Conservation (phyloP, 2,113 vertebrate species). For the Dryoscopus gambensis region DNA sequence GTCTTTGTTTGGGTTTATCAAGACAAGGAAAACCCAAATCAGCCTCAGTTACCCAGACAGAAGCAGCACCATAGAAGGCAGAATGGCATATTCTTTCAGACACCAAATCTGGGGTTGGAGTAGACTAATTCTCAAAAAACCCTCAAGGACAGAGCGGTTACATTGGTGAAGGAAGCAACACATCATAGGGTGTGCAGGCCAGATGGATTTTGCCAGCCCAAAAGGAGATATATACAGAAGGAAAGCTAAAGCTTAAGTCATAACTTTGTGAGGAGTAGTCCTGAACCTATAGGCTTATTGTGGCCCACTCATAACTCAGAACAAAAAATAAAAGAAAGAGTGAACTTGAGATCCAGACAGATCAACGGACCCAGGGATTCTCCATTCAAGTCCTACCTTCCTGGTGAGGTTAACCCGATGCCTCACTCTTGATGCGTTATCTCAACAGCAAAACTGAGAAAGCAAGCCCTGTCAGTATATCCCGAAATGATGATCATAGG, state of each 20-base stretch:
- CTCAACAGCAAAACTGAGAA: neutral
- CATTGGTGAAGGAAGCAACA: fast-evolving
- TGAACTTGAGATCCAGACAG: neutral
- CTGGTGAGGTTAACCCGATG: neutral
- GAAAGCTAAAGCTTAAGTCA: neutral
- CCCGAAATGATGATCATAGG: neutral
- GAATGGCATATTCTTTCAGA: neutral
- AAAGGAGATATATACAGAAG: neutral
- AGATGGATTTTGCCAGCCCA: neutral
- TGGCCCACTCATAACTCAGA: neutral
- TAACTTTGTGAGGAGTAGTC: neutral
- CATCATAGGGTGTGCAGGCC: neutral
- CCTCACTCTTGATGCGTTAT: neutral
- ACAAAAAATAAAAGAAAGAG: neutral
- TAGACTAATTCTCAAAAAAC: neutral
- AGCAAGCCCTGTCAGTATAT: neutral
- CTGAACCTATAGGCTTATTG: neutral
- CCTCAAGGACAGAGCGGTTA: fast-evolving
- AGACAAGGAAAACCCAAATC: neutral
- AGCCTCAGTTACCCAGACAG: neutral
- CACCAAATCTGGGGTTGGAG: neutral
- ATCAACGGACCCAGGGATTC: neutral
- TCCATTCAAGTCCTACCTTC: neutral
- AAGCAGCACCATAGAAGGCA: neutral
- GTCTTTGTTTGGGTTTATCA: neutral